phyloP scores from a whole-genome alignment of 2,888 invertebrate genomes.

The Lutraria lutraria region DNA sequence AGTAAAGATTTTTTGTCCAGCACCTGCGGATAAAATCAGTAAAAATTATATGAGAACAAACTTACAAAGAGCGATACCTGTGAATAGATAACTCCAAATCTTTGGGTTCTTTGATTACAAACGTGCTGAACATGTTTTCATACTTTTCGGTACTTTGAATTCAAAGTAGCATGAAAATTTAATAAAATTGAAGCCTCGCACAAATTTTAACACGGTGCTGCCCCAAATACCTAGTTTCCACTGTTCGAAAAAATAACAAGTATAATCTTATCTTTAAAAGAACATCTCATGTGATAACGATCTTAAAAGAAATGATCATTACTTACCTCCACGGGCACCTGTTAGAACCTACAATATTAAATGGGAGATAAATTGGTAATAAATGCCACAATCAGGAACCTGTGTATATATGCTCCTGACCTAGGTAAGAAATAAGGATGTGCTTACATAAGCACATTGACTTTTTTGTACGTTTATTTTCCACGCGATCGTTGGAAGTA shows the following conservation, averaged over 20 bases:
- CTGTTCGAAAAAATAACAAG: neutral
- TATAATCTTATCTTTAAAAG: neutral
- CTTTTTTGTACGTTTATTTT: neutral
- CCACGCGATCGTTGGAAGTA: neutral
- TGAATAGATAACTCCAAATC: too few species aligned
- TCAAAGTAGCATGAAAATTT: neutral
- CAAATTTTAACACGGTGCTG: neutral
- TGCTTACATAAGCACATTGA: conserved; percentile 5
- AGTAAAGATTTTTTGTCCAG: too few species aligned
- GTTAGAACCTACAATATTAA: conserved; percentile 5
- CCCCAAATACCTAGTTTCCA: conserved; percentile 4
- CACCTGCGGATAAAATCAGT: too few species aligned
- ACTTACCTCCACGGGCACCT: conserved; percentile 4
- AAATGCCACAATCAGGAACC: neutral
- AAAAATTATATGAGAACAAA: too few species aligned
- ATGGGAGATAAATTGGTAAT: conserved; percentile 21
- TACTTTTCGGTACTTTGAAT: neutral
- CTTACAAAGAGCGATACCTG: too few species aligned
- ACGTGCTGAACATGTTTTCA: neutral
- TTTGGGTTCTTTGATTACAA: too few species aligned
- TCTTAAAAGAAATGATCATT: neutral
- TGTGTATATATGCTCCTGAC: neutral
- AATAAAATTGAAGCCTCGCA: neutral
- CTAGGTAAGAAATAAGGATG: neutral
- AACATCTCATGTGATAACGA: neutral